These are phyloP conservation scores for Entomyzon cyanotis DNA, from an alignment of 2,113 vertebrate species.

Conservation along the genomic window DNA sequence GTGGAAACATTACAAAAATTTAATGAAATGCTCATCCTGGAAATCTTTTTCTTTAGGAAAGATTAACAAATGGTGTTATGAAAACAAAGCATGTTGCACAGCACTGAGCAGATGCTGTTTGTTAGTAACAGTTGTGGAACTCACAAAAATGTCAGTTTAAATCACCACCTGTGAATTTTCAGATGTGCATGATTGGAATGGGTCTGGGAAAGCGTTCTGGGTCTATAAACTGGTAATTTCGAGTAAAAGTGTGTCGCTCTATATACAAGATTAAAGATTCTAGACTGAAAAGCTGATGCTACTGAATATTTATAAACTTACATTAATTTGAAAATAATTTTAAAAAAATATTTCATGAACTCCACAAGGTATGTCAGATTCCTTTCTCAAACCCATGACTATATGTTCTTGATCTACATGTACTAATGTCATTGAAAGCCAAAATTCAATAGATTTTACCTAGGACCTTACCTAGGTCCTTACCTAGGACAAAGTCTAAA, in stretches of 20 bases:
- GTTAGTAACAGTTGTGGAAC: not conserved
- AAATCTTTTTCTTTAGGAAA: not conserved
- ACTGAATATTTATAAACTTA: not conserved
- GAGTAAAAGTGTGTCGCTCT: not conserved
- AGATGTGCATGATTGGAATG: not conserved
- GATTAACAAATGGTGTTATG: not conserved
- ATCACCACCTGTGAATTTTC: not conserved
- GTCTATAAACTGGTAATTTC: not conserved
- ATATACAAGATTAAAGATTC: not conserved
- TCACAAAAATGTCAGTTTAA: slow-evolving; percentile 17
- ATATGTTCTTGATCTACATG: not conserved
- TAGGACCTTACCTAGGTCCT: too few species aligned
- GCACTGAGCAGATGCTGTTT: slow-evolving; percentile 1
- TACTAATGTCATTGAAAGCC: not conserved
- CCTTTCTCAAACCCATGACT: not conserved
- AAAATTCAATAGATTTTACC: not conserved
- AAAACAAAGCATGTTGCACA: not conserved
- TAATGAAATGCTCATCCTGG: not conserved
- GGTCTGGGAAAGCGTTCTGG: not conserved
- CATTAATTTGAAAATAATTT: not conserved
- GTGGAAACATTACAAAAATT: not conserved
- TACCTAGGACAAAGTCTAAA: not conserved
- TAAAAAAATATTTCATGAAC: not conserved
- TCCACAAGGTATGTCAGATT: not conserved
- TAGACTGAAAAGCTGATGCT: not conserved